phyloP scores from a whole-genome alignment of 2,113 vertebrate genomes.

The Sprattus sprattus region DNA sequence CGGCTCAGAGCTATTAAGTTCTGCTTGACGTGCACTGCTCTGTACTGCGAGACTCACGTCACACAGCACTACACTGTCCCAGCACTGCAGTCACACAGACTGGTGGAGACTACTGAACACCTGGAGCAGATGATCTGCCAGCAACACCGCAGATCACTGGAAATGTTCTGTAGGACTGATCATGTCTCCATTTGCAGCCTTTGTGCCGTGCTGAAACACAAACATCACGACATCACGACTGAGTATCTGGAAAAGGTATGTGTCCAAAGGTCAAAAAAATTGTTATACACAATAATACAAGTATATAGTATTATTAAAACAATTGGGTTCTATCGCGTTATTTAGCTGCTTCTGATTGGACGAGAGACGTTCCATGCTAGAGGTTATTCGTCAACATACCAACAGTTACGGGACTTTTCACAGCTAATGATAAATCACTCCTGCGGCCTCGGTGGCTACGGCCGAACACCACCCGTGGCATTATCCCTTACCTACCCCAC shows the following conservation, averaged over 20 bases:
- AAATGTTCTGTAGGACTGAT: conserved; percentile 34
- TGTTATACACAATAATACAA: too few species aligned
- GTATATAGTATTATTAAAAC: too few species aligned
- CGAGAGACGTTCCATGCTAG: too few species aligned
- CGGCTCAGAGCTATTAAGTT: conserved; percentile 37
- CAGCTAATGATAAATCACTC: too few species aligned
- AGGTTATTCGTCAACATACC: too few species aligned
- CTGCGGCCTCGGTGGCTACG: too few species aligned
- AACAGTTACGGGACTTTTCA: too few species aligned
- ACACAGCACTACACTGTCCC: conserved; percentile 24
- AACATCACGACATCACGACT: background rate
- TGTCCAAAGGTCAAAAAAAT: background rate
- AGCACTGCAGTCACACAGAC: conserved; percentile 26
- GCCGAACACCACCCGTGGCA: too few species aligned
- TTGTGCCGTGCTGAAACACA: background rate
- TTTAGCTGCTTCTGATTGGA: too few species aligned
- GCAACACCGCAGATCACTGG: conserved; percentile 21
- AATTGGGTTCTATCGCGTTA: too few species aligned
- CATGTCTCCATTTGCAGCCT: background rate
- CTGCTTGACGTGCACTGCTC: conserved; percentile 36
- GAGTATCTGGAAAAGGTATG: background rate
- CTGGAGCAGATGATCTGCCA: conserved; percentile 6
- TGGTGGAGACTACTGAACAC: conserved; percentile 31
- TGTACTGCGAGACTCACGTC: conserved; percentile 38
- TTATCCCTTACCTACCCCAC: too few species aligned